phyloP scores from a whole-genome alignment of 1,140 invertebrate genomes.

The Drosophila quadrilineata region DNA sequence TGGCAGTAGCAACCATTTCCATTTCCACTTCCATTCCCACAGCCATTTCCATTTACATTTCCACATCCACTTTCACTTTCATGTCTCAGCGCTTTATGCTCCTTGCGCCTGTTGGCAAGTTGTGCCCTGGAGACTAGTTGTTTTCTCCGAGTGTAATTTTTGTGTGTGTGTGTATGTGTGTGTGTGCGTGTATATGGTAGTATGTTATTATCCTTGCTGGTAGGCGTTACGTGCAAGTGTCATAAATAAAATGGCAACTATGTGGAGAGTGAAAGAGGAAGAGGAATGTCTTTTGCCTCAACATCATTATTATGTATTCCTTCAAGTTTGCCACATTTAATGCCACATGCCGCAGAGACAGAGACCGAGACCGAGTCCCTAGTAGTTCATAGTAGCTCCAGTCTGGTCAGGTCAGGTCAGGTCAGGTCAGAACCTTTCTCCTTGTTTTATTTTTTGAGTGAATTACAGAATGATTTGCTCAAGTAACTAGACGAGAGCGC shows the following conservation, averaged over 20 bases:
- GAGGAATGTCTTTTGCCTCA: too few relatives aligned
- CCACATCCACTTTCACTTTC: conserved; percentile 43
- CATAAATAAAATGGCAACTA: conserved; percentile 78
- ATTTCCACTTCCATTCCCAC: conserved; percentile 19
- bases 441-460: conserved; percentile 17
- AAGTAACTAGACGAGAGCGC: conserved; percentile 26
- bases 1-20: background rate
- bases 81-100: conserved; percentile 68
- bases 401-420: background rate
- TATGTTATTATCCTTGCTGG: conserved; percentile 69
- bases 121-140: conserved; percentile 74
- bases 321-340: conserved; percentile 23
- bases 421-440: background rate
- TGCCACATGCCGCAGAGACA: too few relatives aligned
- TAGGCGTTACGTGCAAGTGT: conserved; percentile 72
- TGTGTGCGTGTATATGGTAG: conserved; percentile 6
- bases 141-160: conserved; percentile 52
- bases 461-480: conserved; percentile 35
- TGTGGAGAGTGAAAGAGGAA: too few relatives aligned
- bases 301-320: conserved; percentile 62
- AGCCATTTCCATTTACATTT: conserved; percentile 21
- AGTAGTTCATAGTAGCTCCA: too few relatives aligned
- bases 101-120: conserved; percentile 69
- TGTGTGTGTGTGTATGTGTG: conserved; percentile 5
- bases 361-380: too few relatives aligned